Evolutionary conservation across 1,140 invertebrate genomes (phyloP).

Genomic region (Drosophila takahashii): DNA sequence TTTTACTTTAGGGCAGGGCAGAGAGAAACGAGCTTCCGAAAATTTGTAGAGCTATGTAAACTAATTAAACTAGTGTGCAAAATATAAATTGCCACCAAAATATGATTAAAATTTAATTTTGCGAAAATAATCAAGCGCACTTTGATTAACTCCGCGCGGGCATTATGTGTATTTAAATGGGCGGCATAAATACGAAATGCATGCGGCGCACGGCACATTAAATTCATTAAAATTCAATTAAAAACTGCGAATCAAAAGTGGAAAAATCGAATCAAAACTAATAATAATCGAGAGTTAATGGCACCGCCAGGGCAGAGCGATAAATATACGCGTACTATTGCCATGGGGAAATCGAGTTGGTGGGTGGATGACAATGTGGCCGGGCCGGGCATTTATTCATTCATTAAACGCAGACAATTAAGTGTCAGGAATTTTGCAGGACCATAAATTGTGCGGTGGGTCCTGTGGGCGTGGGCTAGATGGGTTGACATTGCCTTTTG

Average conservation of each 20-base stretch:
- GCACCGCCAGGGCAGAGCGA: slow-evolving; percentile 18
- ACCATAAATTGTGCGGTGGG: slow-evolving; percentile 64
- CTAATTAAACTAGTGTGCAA: slow-evolving; percentile 68
- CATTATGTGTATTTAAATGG: slow-evolving; percentile 53
- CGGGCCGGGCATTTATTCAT: slow-evolving; percentile 73
- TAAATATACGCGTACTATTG: slow-evolving; percentile 38
- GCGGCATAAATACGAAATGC: slow-evolving; percentile 14
- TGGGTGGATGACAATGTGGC: neutral
- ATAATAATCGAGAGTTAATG: slow-evolving; percentile 77
- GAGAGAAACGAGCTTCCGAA: slow-evolving; percentile 22
- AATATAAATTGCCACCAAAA: slow-evolving; percentile 56
- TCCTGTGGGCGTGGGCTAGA: slow-evolving; percentile 28
- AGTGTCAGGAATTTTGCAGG: slow-evolving; percentile 80
- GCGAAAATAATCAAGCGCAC: slow-evolving; percentile 72
- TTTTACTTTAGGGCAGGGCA: neutral
- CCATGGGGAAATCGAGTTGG: neutral
- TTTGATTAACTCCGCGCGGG: slow-evolving; percentile 65
- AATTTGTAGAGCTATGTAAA: slow-evolving; percentile 74
- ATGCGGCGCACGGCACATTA: slow-evolving; percentile 51
- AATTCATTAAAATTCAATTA: slow-evolving; percentile 82
- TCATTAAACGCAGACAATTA: slow-evolving; percentile 83
- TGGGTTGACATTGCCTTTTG: slow-evolving; percentile 58
- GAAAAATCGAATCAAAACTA: slow-evolving; percentile 68
- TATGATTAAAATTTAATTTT: slow-evolving; percentile 82
- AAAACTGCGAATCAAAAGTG: slow-evolving; percentile 61